Conservation (phyloP, 2,113 vertebrate genomes). For the Mirza zaza region DNA sequence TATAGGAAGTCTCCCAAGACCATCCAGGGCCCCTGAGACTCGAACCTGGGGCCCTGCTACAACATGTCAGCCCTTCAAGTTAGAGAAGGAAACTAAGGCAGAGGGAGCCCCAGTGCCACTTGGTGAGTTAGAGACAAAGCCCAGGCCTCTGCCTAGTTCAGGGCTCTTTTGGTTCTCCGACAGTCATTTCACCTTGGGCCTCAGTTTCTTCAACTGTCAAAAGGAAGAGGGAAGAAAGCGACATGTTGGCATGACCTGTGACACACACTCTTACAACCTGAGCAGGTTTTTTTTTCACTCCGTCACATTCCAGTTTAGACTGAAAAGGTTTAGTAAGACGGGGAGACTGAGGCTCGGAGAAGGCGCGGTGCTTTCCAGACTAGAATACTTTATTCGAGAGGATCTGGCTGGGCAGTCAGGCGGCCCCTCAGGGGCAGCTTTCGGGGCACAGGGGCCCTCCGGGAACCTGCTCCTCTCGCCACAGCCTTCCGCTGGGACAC, state of each 20-base stretch:
- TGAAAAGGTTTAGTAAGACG: background rate
- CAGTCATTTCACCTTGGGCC: background rate
- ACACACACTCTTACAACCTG: background rate
- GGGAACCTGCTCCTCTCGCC: background rate
- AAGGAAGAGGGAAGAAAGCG: background rate
- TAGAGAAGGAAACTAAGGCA: background rate
- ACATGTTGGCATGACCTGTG: background rate
- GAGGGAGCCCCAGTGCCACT: background rate
- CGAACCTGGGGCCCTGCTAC: background rate
- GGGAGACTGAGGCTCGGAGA: background rate
- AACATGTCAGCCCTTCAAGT: background rate
- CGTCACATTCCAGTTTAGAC: too few species aligned
- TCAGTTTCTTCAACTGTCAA: background rate
- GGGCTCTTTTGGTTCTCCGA: background rate
- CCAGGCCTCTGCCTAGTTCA: background rate
- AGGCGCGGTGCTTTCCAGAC: background rate
- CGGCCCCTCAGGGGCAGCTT: background rate
- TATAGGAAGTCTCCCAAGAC: background rate
- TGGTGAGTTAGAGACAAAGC: background rate
- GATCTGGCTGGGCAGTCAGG: constrained; percentile 66
- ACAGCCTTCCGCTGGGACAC: background rate
- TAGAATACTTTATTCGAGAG: constrained; percentile 81
- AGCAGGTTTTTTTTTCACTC: background rate
- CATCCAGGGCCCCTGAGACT: background rate
- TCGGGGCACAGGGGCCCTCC: background rate